These are phyloP conservation scores for Ranitomeya variabilis DNA, from an alignment of 2,113 vertebrate genomes.

Conservation along the genomic window DNA sequence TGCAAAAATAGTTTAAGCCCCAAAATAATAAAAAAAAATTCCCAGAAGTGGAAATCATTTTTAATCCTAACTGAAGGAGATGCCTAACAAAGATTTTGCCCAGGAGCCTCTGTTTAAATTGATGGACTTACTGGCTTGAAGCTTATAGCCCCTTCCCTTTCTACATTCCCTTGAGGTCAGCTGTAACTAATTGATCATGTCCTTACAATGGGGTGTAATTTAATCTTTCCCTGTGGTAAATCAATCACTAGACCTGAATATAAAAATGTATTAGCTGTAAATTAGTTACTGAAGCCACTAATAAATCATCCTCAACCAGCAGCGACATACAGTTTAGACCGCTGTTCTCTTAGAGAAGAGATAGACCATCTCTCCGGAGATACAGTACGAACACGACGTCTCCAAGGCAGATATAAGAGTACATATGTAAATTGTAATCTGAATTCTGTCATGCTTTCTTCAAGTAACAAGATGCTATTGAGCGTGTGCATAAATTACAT, in stretches of 20 bases:
- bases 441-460: conserved; percentile 21
- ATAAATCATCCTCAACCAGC: neutral
- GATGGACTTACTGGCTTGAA: neutral
- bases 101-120: neutral
- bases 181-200: neutral
- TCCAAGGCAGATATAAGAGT: neutral
- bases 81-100: neutral
- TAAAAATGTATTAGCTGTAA: neutral
- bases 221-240: neutral
- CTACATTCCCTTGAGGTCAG: neutral
- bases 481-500: conserved; percentile 21
- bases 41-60: too few species aligned
- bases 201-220: neutral
- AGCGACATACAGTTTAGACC: neutral
- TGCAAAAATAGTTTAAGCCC: too few species aligned
- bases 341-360: neutral
- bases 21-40: too few species aligned
- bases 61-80: too few species aligned
- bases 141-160: neutral
- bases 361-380: neutral
- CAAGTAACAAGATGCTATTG: conserved; percentile 15
- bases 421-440: conserved; percentile 27
- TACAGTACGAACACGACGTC: neutral
- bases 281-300: neutral
- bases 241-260: neutral